Percentiles rank a stretch among this genome's conserved stretches.
These are phyloP conservation scores for Limosa lapponica DNA, from an alignment of 2,797 vertebrate genomes.

Conservation along the genomic window DNA sequence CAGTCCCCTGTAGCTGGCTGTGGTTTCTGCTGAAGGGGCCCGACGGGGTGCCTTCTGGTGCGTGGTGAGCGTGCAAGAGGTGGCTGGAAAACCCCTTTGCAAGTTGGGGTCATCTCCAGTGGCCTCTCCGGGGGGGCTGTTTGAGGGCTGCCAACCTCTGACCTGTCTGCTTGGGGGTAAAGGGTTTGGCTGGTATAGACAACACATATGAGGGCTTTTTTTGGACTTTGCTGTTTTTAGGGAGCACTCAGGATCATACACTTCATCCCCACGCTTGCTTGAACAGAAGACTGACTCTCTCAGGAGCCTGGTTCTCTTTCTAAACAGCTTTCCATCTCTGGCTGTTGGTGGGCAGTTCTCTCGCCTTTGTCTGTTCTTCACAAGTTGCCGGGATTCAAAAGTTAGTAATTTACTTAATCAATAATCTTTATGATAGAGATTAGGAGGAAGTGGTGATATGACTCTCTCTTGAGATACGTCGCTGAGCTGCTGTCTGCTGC, in stretches of 20 bases:
- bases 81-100: rapidly evolving
- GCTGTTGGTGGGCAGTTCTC: background rate
- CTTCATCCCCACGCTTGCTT: background rate
- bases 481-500: background rate
- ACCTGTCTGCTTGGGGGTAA: background rate
- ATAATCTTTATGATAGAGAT: background rate
- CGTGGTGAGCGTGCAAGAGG: background rate
- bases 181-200: background rate
- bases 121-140: background rate
- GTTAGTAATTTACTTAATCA: background rate
- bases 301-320: background rate
- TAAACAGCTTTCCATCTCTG: background rate
- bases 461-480: background rate
- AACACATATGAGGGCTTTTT: rapidly evolving
- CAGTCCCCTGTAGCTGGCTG: background rate
- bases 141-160: background rate
- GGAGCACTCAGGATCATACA: rapidly evolving
- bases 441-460: background rate
- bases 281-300: background rate
- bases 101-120: background rate
- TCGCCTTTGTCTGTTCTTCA: background rate
- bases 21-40: background rate
- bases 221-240: background rate
- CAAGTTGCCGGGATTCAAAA: background rate
- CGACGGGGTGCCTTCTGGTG: background rate